A percentile compares a stretch with the other conserved stretches of the same genome.
These are phyloP conservation scores for Scortum barcoo DNA, from an alignment of 2,113 vertebrate species.

Conservation along the genomic window DNA sequence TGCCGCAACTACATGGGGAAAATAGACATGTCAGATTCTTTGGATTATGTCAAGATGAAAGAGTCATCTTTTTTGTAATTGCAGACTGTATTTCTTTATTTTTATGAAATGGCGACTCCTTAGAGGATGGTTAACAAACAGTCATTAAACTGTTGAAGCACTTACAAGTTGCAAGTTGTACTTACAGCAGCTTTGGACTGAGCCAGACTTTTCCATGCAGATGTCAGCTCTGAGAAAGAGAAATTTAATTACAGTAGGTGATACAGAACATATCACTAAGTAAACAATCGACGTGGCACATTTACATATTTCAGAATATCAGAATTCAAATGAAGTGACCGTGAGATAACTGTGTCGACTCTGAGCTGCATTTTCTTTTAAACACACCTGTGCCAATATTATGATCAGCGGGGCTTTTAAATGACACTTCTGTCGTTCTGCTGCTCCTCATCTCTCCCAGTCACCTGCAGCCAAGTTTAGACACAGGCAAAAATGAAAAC, in stretches of 20 bases:
- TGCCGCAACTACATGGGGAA: conserved; percentile 88
- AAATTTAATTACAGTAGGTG: conserved; percentile 23
- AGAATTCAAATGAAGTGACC: background rate
- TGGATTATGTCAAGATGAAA: background rate
- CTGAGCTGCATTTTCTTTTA: background rate
- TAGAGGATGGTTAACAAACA: conserved; percentile 1
- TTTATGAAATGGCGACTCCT: background rate
- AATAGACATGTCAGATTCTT: background rate
- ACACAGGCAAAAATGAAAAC: conserved; percentile 2
- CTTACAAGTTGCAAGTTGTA: too few species aligned
- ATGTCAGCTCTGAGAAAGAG: conserved; percentile 83
- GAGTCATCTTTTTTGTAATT: background rate
- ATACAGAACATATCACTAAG: background rate
- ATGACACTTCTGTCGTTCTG: conserved; percentile 84
- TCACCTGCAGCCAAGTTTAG: conserved; percentile 78
- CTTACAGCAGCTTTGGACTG: conserved; percentile 96
- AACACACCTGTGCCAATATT: conserved; percentile 86
- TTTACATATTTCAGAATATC: background rate
- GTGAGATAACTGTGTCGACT: background rate
- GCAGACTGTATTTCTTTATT: background rate
- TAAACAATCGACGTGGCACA: background rate
- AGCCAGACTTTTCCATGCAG: conserved; percentile 89
- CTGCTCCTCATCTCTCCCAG: conserved; percentile 89
- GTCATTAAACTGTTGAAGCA: background rate
- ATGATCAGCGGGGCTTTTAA: conserved; percentile 81